A percentile compares a stretch with the other conserved stretches of the same genome.
These are phyloP conservation scores for Misgurnus anguillicaudatus DNA, from an alignment of 2,113 vertebrate genomes.

Conservation along the genomic window DNA sequence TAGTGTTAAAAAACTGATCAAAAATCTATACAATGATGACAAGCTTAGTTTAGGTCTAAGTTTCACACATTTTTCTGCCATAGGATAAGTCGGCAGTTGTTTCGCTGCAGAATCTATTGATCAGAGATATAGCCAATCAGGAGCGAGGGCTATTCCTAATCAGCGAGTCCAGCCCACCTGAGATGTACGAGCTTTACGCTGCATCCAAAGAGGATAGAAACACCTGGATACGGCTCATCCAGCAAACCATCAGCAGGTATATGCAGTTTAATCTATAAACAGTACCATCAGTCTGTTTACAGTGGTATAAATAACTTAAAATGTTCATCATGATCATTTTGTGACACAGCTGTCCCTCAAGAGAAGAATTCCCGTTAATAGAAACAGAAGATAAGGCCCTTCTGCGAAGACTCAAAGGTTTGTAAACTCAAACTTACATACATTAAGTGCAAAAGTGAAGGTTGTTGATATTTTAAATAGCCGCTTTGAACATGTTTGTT, in stretches of 20 bases:
- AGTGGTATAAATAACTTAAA: neutral
- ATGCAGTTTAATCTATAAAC: neutral
- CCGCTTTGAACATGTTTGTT: neutral
- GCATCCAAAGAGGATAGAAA: constrained; percentile 84
- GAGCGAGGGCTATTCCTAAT: constrained; percentile 93
- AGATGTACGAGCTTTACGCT: constrained; percentile 93
- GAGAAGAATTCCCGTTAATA: constrained; percentile 87
- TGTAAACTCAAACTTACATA: constrained; percentile 3
- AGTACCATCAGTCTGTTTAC: neutral
- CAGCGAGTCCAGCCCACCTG: constrained; percentile 79
- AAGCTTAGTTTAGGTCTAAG: too few relatives aligned
- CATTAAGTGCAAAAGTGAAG: neutral
- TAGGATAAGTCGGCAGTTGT: constrained; percentile 88
- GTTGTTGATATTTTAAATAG: too few relatives aligned
- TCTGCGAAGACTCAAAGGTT: constrained; percentile 85
- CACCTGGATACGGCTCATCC: constrained; percentile 85
- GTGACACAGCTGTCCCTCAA: constrained; percentile 81
- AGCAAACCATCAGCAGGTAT: constrained; percentile 82
- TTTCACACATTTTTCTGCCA: too few relatives aligned
- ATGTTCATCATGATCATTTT: neutral
- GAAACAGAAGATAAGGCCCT: constrained; percentile 88
- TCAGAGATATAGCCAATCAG: constrained; percentile 92
- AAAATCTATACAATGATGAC: too few relatives aligned
- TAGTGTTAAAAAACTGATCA: too few relatives aligned
- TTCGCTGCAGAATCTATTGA: constrained; percentile 85